Evolutionary conservation across 1,140 invertebrate species (phyloP).

Genomic region (Eupristina koningsbergeri): DNA sequence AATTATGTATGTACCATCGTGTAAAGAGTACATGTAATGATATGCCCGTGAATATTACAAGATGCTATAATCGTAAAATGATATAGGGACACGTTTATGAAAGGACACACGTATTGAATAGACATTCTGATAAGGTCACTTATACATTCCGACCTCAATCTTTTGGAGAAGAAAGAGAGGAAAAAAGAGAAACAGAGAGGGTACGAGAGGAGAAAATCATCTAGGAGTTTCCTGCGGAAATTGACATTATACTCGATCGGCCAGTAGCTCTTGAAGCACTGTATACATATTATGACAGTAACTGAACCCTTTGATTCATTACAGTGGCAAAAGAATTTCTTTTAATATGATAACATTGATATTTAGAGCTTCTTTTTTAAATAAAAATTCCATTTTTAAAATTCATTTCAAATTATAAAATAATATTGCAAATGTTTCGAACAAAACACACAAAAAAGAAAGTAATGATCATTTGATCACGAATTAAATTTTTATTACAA

Average conservation of each 20-base stretch:
- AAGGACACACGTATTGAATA: not conserved
- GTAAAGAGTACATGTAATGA: not conserved
- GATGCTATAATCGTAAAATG: too few relatives aligned
- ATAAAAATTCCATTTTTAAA: too few relatives aligned
- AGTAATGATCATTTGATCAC: too few relatives aligned
- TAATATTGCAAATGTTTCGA: too few relatives aligned
- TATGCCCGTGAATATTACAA: not conserved
- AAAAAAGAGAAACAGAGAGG: not conserved
- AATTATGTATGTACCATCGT: too few relatives aligned
- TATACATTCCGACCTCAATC: not conserved
- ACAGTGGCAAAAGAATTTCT: not conserved
- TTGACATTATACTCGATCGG: slow-evolving; percentile 28
- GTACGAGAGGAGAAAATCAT: not conserved
- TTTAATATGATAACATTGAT: not conserved
- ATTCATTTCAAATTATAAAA: too few relatives aligned
- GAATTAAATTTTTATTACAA: too few relatives aligned
- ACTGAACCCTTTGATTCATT: not conserved
- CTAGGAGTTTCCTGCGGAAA: slow-evolving; percentile 39
- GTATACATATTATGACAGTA: not conserved
- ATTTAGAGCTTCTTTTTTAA: not conserved
- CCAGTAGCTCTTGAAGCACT: not conserved
- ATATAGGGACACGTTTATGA: not conserved
- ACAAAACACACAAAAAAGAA: too few relatives aligned
- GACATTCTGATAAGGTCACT: not conserved
- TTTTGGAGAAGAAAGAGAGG: not conserved